phyloP scores from a whole-genome alignment of 2,113 vertebrate genomes.

The Eclectus roratus region DNA sequence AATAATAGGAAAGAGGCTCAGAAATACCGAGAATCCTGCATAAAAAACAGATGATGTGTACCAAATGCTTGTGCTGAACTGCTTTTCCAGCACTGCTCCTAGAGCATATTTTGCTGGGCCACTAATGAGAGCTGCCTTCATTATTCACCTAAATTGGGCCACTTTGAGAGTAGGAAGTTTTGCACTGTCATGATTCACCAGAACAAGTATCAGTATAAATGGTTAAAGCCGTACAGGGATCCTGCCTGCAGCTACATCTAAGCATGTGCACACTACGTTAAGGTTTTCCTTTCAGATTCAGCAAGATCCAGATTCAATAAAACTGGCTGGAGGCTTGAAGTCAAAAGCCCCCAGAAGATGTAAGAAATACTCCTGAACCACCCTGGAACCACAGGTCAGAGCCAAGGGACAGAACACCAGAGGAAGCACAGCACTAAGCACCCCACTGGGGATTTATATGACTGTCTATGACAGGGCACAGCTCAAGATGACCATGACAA shows the following conservation, averaged over 20 bases:
- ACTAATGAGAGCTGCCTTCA: accelerated
- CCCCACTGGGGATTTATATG: neutral
- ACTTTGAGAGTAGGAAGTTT: neutral
- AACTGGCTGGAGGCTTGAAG: neutral
- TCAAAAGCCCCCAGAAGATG: neutral
- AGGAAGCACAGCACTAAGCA: neutral
- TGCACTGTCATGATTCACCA: neutral
- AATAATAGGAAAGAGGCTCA: neutral
- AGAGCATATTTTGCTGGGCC: neutral
- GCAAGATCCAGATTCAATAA: neutral
- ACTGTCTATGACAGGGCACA: accelerated
- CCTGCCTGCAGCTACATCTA: neutral
- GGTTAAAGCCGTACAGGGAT: neutral
- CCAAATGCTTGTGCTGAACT: neutral
- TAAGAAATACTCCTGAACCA: neutral
- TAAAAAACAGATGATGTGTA: neutral
- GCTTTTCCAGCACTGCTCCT: neutral
- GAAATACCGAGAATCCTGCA: neutral
- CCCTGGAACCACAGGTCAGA: neutral
- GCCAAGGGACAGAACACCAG: neutral
- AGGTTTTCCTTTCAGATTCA: neutral
- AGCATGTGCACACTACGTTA: neutral
- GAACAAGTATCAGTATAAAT: neutral
- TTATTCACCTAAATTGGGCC: neutral
- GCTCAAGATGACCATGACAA: neutral